These are phyloP conservation scores for Sitodiplosis mosellana DNA, from an alignment of 1,140 invertebrate genomes.

Conservation along the genomic window DNA sequence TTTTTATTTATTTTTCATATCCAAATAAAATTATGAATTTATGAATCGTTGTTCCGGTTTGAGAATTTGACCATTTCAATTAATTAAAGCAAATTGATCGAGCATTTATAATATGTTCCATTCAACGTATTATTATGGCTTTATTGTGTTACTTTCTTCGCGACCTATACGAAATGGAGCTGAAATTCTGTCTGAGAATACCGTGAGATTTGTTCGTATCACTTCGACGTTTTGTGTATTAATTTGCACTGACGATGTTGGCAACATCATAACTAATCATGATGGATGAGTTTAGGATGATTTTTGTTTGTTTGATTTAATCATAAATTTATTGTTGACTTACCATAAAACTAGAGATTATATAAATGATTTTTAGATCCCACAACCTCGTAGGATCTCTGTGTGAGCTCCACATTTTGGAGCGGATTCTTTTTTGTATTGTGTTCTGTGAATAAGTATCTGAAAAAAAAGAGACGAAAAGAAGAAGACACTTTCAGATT, in stretches of 20 bases:
- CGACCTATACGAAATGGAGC: not conserved
- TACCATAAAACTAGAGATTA: constrained; percentile 25
- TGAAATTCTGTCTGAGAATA: no score
- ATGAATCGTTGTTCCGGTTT: not conserved
- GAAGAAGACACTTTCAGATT: no score
- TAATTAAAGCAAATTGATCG: not conserved
- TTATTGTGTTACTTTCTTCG: not conserved
- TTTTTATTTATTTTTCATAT: not conserved
- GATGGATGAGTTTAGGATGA: not conserved
- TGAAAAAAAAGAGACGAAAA: no score
- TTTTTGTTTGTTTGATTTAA: not conserved
- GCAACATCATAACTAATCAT: no score
- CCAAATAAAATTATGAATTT: not conserved
- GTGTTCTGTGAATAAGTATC: no score
- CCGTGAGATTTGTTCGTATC: no score
- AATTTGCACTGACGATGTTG: not conserved
- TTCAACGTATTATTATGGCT: not conserved
- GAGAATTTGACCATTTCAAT: not conserved
- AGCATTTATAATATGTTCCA: not conserved
- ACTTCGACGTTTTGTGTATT: not conserved
- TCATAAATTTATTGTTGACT: constrained; percentile 8
- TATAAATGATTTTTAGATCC: constrained; percentile 25
- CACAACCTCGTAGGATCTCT: constrained; percentile 26
- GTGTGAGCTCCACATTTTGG: constrained; percentile 25
- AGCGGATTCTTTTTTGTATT: not conserved